Conservation (phyloP, 2,113 vertebrate genomes). For the Brachypodius melanocephalos region DNA sequence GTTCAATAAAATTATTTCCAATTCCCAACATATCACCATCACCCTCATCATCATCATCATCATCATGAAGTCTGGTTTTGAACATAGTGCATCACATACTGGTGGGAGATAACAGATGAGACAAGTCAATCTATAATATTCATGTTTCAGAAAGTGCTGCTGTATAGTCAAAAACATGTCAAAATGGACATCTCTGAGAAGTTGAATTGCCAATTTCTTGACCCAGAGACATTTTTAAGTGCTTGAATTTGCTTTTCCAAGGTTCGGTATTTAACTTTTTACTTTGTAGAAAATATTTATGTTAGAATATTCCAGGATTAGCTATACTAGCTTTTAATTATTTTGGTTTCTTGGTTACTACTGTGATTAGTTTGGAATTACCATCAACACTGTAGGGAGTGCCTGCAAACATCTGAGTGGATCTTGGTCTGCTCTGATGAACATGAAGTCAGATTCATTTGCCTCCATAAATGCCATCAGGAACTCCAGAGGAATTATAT, state of each 20-base stretch:
- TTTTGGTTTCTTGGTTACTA: background rate
- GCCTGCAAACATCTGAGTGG: background rate
- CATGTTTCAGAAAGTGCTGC: background rate
- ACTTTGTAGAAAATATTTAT: background rate
- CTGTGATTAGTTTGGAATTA: background rate
- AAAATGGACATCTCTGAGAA: background rate
- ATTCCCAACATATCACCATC: background rate
- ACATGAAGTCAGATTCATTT: background rate
- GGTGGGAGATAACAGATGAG: background rate
- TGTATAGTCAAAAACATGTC: background rate
- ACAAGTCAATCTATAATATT: background rate
- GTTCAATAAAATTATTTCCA: background rate
- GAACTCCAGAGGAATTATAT: background rate
- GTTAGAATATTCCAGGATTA: background rate
- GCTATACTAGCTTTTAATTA: background rate
- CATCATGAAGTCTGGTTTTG: background rate
- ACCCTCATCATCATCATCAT: background rate
- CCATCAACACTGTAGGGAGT: background rate
- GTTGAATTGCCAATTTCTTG: background rate
- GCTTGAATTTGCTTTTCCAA: background rate
- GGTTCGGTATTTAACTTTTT: background rate
- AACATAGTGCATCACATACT: background rate
- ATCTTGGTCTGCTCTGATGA: background rate
- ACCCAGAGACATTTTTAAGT: background rate
- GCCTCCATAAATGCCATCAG: background rate